Percentiles rank a stretch among this genome's conserved stretches.
These are phyloP conservation scores for Galemys pyrenaicus DNA, from an alignment of 2,113 vertebrate species.

Conservation along the genomic window DNA sequence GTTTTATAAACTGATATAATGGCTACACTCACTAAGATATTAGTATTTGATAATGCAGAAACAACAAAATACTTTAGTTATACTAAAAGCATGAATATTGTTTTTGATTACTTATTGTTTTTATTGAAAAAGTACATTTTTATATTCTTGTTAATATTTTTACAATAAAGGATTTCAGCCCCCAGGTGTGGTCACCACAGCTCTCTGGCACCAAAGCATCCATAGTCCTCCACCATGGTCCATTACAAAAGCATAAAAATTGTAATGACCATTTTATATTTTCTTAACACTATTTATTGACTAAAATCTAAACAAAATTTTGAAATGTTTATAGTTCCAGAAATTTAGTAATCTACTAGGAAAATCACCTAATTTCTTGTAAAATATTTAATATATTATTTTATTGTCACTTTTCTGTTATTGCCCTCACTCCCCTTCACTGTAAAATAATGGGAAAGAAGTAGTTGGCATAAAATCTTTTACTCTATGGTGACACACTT, in stretches of 20 bases:
- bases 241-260: too few species aligned
- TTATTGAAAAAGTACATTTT: not conserved
- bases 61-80: conserved; percentile 13
- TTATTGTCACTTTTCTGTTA: not conserved
- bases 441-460: not conserved
- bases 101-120: not conserved
- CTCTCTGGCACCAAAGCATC: too few species aligned
- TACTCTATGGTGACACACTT: not conserved
- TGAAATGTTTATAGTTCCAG: not conserved
- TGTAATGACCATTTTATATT: not conserved
- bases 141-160: too few species aligned
- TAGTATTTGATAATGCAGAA: not conserved
- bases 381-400: not conserved
- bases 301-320: not conserved
- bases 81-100: not conserved
- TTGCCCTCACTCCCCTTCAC: not conserved
- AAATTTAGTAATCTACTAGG: not conserved
- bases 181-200: too few species aligned
- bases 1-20: not conserved
- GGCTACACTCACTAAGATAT: not conserved
- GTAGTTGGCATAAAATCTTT: not conserved
- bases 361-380: not conserved
- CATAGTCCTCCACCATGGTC: too few species aligned
- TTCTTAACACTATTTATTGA: not conserved
- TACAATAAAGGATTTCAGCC: too few species aligned